Base-by-base conservation (phyloP, 2,888 invertebrate genomes). In the Aradus depressus region DNA sequence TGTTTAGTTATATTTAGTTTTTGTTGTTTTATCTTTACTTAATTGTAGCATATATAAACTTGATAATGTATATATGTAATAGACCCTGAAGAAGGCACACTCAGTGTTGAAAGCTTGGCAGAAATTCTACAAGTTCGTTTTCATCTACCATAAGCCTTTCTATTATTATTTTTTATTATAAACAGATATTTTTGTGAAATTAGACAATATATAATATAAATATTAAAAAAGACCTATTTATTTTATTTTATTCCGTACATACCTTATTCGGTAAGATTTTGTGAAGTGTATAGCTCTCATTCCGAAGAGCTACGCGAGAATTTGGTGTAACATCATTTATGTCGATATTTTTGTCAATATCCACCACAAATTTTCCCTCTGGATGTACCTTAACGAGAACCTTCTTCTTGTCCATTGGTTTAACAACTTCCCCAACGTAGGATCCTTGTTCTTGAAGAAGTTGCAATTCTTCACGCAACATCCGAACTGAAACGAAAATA, bases 401-500 rank as follows among this genome's bases (percentile, higher is more conserved):
- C 69, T 98, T 98, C 72, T 98, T 98, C 70, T 99, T 98, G 69
- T 99, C 98, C 97, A 98, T 99, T 0, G 96, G 95, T 67, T 98
- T 97, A 0, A 97, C 96, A 3, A 98, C 97, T 72, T 98, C 98
- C 8, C 98, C 98, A 2, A 98, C 98, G 71, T 99, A 97, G 16
- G 96, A 96, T 12, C 98, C 98, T 68, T 99, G 98, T 65, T 99
- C 98, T 67, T 88, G 87, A 10, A 98, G 74, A 22, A 97, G 75
- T 71, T 97, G 96, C 1, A 99, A 73, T 67, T 98, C 98, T 66
- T 98, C 98, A 6, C 97, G 81, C 55, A 98, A 69, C 90, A 96
- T 90, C 26, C 98, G 84, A 38, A 98, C 97, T 89, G 64, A 21
- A 69, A 67, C 58, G 37, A 51, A 21, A 44, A 42, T n/a, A n/a